phyloP scores from a whole-genome alignment of 2,888 invertebrate species.

The Copidosoma aretas region DNA sequence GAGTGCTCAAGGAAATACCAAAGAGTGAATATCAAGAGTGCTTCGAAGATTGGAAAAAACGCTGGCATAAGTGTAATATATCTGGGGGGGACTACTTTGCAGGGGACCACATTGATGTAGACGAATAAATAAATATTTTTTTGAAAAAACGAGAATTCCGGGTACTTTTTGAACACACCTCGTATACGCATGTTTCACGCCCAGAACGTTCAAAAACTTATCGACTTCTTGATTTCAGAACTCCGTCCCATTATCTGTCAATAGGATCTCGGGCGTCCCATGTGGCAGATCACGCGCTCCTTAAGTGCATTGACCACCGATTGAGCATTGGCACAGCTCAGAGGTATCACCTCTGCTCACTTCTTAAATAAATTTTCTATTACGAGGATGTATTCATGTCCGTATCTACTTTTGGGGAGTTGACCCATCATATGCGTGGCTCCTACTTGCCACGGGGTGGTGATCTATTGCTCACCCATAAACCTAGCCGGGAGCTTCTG shows the following conservation, averaged over 20 bases:
- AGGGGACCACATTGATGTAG: too few species aligned
- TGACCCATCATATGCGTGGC: background rate
- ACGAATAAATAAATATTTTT: too few species aligned
- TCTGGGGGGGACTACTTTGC: too few species aligned
- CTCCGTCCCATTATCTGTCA: constrained; percentile 4
- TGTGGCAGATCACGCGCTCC: background rate
- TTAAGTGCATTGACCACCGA: background rate
- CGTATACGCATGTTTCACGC: background rate
- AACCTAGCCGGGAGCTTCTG: background rate
- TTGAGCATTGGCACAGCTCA: background rate
- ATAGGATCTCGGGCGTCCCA: background rate
- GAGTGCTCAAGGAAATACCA: too few species aligned
- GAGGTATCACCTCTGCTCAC: background rate
- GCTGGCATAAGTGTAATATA: too few species aligned
- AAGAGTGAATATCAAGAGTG: too few species aligned
- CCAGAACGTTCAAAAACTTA: background rate
- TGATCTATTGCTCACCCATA: background rate
- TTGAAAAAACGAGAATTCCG: too few species aligned
- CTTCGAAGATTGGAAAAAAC: too few species aligned
- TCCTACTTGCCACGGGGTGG: background rate
- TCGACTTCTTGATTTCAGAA: background rate
- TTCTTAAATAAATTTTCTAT: constrained; percentile 2
- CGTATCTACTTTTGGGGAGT: background rate
- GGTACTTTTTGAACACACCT: too few species aligned
- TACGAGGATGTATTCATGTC: background rate